phyloP scores from a whole-genome alignment of 2,888 invertebrate genomes.

The Pecten maximus region DNA sequence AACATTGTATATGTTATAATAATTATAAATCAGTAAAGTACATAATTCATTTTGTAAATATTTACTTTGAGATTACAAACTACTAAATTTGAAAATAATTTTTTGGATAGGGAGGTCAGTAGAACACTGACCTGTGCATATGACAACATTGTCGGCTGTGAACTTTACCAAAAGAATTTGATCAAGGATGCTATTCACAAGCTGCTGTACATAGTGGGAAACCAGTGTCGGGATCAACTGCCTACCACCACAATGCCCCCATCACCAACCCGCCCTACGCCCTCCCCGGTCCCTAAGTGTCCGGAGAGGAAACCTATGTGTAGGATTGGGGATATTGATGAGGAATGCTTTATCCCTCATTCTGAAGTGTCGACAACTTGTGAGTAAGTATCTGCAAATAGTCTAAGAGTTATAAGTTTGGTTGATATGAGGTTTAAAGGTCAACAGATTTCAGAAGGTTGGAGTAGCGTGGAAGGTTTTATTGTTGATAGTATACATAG shows the following conservation, averaged over 20 bases:
- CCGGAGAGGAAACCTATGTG: not conserved
- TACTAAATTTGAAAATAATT: no score
- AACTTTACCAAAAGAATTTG: not conserved
- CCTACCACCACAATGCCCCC: not conserved
- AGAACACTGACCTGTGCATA: not conserved
- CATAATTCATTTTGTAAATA: no score
- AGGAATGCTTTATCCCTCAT: not conserved
- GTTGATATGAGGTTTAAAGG: no score
- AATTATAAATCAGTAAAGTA: no score
- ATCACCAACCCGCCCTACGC: not conserved
- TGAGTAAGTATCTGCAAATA: not conserved
- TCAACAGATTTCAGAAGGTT: no score
- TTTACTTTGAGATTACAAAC: no score
- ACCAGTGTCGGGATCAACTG: not conserved
- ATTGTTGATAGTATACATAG: no score
- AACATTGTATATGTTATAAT: no score
- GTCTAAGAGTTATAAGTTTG: no score
- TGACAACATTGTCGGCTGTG: not conserved
- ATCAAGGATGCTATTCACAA: not conserved
- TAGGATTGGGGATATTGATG: not conserved
- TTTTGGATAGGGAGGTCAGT: not conserved
- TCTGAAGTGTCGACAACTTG: not conserved
- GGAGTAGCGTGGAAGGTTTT: no score
- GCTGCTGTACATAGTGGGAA: not conserved
- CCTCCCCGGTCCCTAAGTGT: not conserved